Evolutionary conservation across 92 coral and sea anemone genomes (phyloP), one percentile per base, ranked within the genome.

Genomic region (Actinostola sp.): DNA sequence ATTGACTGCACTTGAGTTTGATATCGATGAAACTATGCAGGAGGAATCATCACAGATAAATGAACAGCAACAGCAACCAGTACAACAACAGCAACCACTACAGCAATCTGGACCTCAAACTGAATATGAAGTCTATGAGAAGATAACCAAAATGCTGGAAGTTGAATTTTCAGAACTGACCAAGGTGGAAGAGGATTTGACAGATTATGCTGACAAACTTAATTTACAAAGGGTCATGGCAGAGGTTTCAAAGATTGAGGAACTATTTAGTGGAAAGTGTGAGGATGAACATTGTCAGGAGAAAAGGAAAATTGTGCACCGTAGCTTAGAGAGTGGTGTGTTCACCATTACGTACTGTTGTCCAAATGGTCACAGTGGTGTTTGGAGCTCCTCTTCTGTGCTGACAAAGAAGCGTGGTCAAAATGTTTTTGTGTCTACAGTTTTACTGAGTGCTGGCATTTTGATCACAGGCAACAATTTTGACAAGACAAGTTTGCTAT

Each of bases 381-480:
- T 65, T 13, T 67, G 77, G 82, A 23, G 59, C 24, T 82, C 82
- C 12, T 82, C 71, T 11, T 26, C 48, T 9, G 50, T 66, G 12
- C 51, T 73, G 52, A 70, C 61, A 16, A 39, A 74, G 43, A 74
- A 75, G 49, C 51, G 69, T 6, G 87, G 87, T 2, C 81, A 73
- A 49, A 61, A 67, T 43, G 25, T 73, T 23, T 74, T 24, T 45
- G 53, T 43, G 29, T 64, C 50, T 31, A 30, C 81, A 21, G 43
- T 63, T 8, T 67, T 82, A 61, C 44, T 82, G 71, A 75, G 77
- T 66, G 77, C 77, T 28, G 81, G 63, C 4, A 53, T 75, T 14
- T 15, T 67, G 17, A 33, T 75, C 32, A 57, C 87, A 9, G 82
- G 87, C 12, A 82, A 82, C 60, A 82, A 82, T 38, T 82, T 66